Base-by-base conservation (phyloP, 1,140 invertebrate genomes). In the Marisa cornuarietis region DNA sequence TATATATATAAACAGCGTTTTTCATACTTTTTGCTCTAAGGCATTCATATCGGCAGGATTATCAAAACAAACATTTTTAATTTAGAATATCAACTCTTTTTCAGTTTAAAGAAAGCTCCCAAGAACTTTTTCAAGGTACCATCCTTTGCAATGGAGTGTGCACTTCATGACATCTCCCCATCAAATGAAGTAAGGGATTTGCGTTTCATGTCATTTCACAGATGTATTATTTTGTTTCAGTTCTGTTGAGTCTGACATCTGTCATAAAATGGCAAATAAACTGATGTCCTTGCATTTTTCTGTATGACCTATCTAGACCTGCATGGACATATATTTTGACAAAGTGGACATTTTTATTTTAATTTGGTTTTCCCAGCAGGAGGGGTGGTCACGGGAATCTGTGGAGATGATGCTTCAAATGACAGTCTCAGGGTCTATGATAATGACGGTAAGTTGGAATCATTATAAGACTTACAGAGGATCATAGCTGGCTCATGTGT, bases 121-220 rank as follows among this genome's bases (percentile, higher is more conserved):
- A 68, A 80, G 22, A 84, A 75, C 26, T 86, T 84, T 76, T 61
- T 80, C 65, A 78, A 80, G 26, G 58, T 78, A 62, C 84, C 85
- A 22, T 76, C 81, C 42, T 83, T 84, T 80, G 76, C 81, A 11
- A 76, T 82, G 62, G 83, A 84, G 74, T 87, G 86, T 79, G 80
- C 79, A 63, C 80, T 87, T 9, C 79, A 80, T 73, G 85, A 86
- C 58, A 86, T 87, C 20, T 68, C 82, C 31, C 84, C 85, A 26
- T 52, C 77, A n/a, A 58, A 81, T 71, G 76, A 81, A 74, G 85
- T 86, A 69, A 73, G 69, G 76, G 13, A 61, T 24, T 10, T 72
- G 31, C n/a, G 0, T 16, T 31, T 1, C 65, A n/a, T 68, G 26
- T 31, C 2, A 68, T 42, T 42, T 42, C 31, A 42, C 6, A 42